Evolutionary conservation across 2,113 vertebrate species (phyloP), one percentile per base, ranked within the genome.

Genomic region (Anolis carolinensis): DNA sequence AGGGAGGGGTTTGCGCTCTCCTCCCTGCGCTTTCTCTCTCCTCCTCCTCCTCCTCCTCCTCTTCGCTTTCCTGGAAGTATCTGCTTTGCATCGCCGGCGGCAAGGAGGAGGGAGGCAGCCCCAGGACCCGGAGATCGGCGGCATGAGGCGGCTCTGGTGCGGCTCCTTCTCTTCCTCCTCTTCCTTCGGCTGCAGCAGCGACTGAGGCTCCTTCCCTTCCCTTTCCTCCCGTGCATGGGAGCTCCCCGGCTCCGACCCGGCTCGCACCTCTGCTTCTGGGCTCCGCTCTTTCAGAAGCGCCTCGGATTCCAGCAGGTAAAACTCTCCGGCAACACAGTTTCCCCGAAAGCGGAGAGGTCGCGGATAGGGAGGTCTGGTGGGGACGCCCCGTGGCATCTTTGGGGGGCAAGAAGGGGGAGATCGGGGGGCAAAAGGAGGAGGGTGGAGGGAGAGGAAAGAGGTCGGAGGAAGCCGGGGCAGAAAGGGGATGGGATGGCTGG

Each of bases 181-280:
- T 44, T 44, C 5, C 39, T 44, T 44, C 3, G 39, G 82, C 68
- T 80, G 83, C 85, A 62, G 85, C 86, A 32, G 50, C 52, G 52
- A 20, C 55, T 59, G n/a, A 52, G 25, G 21, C 48, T 36, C n/a
- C 32, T 55, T 48, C 7, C 55, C 34, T 18, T 20, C 16, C 36
- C 32, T 30, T 88, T 10, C 2, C 9, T 20, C 13, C 36, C 32
- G 30, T 88, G 91, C 88, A 88, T 80, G 91, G 89, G 86, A 55
- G 85, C 87, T 68, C 30, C 79, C 39, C 75, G 86, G 83, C 89
- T 86, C 85, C 85, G 88, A 48, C 81, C 87, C 85, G 34, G 27
- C 44, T 62, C 71, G n/a, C 65, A 34, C 81, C 81, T 79, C 59
- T 18, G 71, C 55, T 18, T 59, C 55, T 4, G 4, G 13, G 13